These are phyloP conservation scores for Cephus pygmeus DNA, from an alignment of 2,888 invertebrate species.

Conservation along the genomic window DNA sequence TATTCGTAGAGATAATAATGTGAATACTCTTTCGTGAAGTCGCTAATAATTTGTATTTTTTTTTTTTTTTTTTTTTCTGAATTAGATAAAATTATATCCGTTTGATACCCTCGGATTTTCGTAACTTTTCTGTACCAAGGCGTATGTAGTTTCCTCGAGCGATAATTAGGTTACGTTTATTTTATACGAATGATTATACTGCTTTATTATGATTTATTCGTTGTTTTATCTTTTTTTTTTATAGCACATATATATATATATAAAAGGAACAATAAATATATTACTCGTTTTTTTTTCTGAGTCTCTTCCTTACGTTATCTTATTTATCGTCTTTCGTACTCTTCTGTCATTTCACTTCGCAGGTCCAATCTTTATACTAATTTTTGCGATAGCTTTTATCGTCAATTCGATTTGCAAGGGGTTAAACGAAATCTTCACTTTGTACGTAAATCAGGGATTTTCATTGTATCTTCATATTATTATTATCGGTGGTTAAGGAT, in stretches of 20 bases:
- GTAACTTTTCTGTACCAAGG: background rate
- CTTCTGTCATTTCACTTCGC: background rate
- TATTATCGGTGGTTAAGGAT: slow-evolving; percentile 4
- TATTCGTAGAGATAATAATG: too few species aligned
- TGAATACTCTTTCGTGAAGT: too few species aligned
- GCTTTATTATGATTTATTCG: background rate
- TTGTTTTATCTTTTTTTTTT: background rate
- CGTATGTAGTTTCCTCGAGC: background rate
- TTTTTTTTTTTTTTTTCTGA: too few species aligned
- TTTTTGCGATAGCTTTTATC: too few species aligned
- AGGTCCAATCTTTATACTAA: too few species aligned
- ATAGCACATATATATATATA: background rate
- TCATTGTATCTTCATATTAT: slow-evolving; percentile 1
- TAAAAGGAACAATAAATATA: background rate
- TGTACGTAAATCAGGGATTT: background rate
- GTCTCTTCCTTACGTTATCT: background rate
- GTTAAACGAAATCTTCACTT: background rate
- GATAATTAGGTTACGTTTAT: slow-evolving; percentile 1
- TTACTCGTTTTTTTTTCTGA: background rate
- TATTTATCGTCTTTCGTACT: background rate
- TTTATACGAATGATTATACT: slow-evolving; percentile 1
- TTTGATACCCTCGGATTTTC: too few species aligned
- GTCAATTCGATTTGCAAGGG: too few species aligned
- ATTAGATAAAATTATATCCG: too few species aligned
- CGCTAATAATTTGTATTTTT: too few species aligned